Percentiles rank a stretch among this genome's conserved stretches.
Conservation (phyloP, 2,888 invertebrate species). For the Lasioglossum malachurum region DNA sequence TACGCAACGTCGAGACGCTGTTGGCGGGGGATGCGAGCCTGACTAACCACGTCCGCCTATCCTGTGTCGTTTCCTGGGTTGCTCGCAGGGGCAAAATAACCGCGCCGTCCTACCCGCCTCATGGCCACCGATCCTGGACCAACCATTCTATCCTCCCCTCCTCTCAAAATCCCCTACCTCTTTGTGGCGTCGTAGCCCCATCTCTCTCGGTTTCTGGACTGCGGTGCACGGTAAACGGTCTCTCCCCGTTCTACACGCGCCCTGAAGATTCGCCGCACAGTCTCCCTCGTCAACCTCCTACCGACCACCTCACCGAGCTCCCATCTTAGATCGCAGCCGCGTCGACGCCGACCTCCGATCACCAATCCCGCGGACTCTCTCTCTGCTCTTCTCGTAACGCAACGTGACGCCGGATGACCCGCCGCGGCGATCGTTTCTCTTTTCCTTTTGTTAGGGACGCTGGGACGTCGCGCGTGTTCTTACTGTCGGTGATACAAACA, state of each 20-base stretch:
- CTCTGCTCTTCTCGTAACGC: not conserved
- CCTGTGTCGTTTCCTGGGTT: slow-evolving; percentile 1
- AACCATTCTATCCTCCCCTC: slow-evolving; percentile 3
- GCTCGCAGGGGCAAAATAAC: slow-evolving; percentile 17
- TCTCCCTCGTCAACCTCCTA: slow-evolving; percentile 45
- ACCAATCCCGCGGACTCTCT: not conserved
- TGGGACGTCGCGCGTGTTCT: slow-evolving; percentile 9
- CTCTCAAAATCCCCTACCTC: not conserved
- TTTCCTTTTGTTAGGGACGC: slow-evolving; percentile 3
- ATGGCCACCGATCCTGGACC: slow-evolving; percentile 52
- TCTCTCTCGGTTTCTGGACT: not conserved
- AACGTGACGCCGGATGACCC: slow-evolving; percentile 1
- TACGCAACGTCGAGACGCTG: not conserved
- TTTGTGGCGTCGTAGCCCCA: not conserved
- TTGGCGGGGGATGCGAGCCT: slow-evolving; percentile 42
- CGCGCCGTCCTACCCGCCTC: slow-evolving; percentile 24
- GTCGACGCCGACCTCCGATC: slow-evolving; percentile 24
- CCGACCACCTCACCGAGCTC: slow-evolving; percentile 41
- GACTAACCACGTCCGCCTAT: slow-evolving; percentile 44
- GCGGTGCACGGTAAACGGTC: slow-evolving; percentile 42
- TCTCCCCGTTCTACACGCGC: slow-evolving; percentile 47
- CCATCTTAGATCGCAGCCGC: not conserved
- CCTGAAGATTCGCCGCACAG: slow-evolving; percentile 35
- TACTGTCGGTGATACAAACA: not conserved
- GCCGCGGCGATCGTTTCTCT: not conserved